Percentiles rank a stretch among this genome's conserved stretches.
These are phyloP conservation scores for Lymantria dispar DNA, from an alignment of 2,888 invertebrate genomes.

Conservation along the genomic window DNA sequence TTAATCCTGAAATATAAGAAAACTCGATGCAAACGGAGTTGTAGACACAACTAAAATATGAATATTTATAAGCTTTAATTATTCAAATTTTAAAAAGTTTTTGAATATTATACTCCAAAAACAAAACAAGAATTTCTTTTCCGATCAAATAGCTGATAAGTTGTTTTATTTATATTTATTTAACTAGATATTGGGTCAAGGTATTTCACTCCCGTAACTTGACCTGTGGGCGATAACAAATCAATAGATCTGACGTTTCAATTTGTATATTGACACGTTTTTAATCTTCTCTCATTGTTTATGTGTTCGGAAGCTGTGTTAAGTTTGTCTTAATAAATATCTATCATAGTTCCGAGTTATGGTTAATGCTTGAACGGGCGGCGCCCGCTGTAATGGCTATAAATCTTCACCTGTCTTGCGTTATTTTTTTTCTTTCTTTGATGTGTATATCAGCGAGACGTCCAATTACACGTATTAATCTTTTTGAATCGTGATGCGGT, in stretches of 20 bases:
- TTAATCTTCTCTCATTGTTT: slow-evolving; percentile 74
- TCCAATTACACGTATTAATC: slow-evolving; percentile 66
- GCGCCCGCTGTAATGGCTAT: slow-evolving; percentile 54
- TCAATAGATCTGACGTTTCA: slow-evolving; percentile 76
- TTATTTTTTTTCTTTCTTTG: slow-evolving; percentile 57
- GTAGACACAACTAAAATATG: too few species aligned
- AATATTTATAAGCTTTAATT: not conserved
- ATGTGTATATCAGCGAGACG: slow-evolving; percentile 61
- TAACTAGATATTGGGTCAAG: slow-evolving; percentile 39
- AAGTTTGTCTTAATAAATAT: slow-evolving; percentile 66
- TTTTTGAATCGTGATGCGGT: slow-evolving; percentile 24
- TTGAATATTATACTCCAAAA: slow-evolving; percentile 2
- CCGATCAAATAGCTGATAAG: slow-evolving; percentile 33
- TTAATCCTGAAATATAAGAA: too few species aligned
- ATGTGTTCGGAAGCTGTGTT: slow-evolving; percentile 68
- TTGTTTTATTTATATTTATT: slow-evolving; percentile 47
- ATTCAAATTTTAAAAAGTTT: slow-evolving; percentile 1
- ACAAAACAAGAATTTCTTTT: slow-evolving; percentile 31
- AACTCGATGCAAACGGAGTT: too few species aligned
- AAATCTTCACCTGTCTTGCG: slow-evolving; percentile 66
- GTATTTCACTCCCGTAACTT: slow-evolving; percentile 45
- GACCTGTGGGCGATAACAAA: slow-evolving; percentile 65
- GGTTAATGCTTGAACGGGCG: slow-evolving; percentile 43
- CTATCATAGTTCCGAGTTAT: slow-evolving; percentile 45
- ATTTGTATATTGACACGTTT: slow-evolving; percentile 78